Evolutionary conservation across 1,140 invertebrate species (phyloP).

Genomic region (Aphelenchoides avenae): DNA sequence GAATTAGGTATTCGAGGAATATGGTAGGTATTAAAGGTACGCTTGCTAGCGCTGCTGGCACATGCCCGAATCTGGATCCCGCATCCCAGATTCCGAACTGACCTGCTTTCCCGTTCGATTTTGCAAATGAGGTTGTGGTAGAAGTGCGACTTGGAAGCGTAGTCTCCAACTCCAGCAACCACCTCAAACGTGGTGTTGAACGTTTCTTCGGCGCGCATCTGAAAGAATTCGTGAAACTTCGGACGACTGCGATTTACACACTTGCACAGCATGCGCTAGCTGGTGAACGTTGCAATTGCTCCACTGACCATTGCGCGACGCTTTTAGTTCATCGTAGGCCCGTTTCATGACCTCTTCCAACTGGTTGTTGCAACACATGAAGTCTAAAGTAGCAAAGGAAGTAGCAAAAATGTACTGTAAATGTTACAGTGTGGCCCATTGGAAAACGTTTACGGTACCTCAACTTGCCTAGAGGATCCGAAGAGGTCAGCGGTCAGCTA

Average conservation of each 20-base stretch:
- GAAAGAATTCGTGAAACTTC: background rate
- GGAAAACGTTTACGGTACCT: too few species aligned
- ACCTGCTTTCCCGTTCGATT: slow-evolving; percentile 36
- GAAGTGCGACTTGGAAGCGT: slow-evolving; percentile 38
- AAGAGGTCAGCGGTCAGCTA: too few species aligned
- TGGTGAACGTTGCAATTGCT: slow-evolving; percentile 40
- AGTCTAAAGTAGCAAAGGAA: slow-evolving; percentile 21
- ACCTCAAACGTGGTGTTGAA: slow-evolving; percentile 52
- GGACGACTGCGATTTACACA: background rate
- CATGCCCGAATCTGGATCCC: too few species aligned
- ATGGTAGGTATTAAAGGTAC: too few species aligned
- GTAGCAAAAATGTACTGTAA: too few species aligned
- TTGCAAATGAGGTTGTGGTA: slow-evolving; percentile 39
- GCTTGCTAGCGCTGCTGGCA: too few species aligned
- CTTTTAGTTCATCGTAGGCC: slow-evolving; percentile 22
- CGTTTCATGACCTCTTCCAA: slow-evolving; percentile 34
- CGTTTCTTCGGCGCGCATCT: slow-evolving; percentile 15
- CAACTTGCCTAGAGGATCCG: too few species aligned
- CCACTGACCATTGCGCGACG: slow-evolving; percentile 5
- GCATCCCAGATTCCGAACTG: too few species aligned
- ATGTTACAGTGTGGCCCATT: too few species aligned
- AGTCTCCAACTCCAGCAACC: slow-evolving; percentile 34
- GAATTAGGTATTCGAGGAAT: too few species aligned
- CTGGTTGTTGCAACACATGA: slow-evolving; percentile 42
- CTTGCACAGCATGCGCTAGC: slow-evolving; percentile 31